phyloP scores from a whole-genome alignment of 1,140 invertebrate genomes.

The Bombus affinis region DNA sequence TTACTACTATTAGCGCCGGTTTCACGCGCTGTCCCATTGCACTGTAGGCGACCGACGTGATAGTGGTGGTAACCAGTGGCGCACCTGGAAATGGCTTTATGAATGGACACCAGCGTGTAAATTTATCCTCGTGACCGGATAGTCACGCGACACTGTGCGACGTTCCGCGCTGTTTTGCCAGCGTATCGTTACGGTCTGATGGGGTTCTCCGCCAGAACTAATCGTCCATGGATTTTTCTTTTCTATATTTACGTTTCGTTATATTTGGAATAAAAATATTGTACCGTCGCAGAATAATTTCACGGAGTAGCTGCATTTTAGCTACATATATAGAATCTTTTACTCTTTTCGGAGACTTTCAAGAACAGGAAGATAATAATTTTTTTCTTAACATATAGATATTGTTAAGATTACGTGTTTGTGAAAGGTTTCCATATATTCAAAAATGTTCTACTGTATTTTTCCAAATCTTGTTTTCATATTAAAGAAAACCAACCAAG shows the following conservation, averaged over 20 bases:
- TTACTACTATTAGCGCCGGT: conserved; percentile 28
- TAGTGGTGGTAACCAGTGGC: neutral
- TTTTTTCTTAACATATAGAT: neutral
- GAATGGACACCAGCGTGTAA: conserved; percentile 36
- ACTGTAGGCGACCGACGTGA: neutral
- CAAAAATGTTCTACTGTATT: neutral
- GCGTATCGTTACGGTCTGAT: neutral
- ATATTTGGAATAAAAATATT: neutral
- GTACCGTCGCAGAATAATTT: neutral
- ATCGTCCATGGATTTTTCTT: neutral
- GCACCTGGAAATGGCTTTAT: conserved; percentile 42
- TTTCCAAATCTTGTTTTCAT: neutral
- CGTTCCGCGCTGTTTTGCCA: conserved; percentile 27
- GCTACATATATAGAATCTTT: neutral
- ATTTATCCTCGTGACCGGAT: conserved; percentile 35
- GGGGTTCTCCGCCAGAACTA: neutral
- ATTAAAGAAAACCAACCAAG: too few relatives aligned
- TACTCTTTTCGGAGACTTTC: neutral
- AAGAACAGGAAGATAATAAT: neutral
- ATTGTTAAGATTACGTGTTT: neutral
- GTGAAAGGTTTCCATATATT: too few relatives aligned
- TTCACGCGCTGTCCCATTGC: neutral
- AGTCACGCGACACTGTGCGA: conserved; percentile 48
- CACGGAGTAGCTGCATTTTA: neutral
- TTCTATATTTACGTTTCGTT: neutral